A percentile compares a stretch with the other conserved stretches of the same genome.
Evolutionary conservation across 2,888 invertebrate genomes (phyloP).

Genomic region (Abrostola triplasia): DNA sequence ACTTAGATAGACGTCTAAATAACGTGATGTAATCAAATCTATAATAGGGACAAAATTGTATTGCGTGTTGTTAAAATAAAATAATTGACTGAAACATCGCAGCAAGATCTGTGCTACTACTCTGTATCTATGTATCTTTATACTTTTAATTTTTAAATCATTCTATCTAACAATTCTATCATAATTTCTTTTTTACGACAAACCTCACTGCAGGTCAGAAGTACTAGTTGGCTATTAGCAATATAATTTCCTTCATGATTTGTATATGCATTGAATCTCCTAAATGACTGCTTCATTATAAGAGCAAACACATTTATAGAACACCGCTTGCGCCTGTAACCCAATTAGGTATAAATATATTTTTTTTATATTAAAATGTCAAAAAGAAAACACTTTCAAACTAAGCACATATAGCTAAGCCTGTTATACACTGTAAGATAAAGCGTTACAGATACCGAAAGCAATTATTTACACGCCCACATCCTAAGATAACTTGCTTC

Average conservation of each 20-base stretch:
- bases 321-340: conserved; percentile 17
- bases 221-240: no score
- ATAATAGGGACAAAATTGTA: conserved; percentile 19
- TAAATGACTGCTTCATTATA: neutral
- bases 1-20: conserved; percentile 14
- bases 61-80: conserved; percentile 17
- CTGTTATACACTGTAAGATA: conserved; percentile 53
- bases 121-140: no score
- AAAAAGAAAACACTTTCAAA: conserved; percentile 51
- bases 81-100: neutral
- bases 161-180: no score
- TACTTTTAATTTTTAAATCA: no score
- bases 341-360: conserved; percentile 28
- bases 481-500: conserved; percentile 54
- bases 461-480: conserved; percentile 56
- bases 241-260: no score
- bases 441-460: conserved; percentile 48
- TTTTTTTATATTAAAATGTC: conserved; percentile 23
- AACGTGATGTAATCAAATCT: conserved; percentile 35
- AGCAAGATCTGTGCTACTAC: conserved; percentile 9
- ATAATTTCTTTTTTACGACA: no score
- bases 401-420: conserved; percentile 45
- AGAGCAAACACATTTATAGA: conserved; percentile 12
- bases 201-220: no score
- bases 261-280: no score